Evolutionary conservation across 1,140 invertebrate genomes (phyloP), one percentile per base, ranked within the genome.

Genomic region (Drosophila prosaltans): DNA sequence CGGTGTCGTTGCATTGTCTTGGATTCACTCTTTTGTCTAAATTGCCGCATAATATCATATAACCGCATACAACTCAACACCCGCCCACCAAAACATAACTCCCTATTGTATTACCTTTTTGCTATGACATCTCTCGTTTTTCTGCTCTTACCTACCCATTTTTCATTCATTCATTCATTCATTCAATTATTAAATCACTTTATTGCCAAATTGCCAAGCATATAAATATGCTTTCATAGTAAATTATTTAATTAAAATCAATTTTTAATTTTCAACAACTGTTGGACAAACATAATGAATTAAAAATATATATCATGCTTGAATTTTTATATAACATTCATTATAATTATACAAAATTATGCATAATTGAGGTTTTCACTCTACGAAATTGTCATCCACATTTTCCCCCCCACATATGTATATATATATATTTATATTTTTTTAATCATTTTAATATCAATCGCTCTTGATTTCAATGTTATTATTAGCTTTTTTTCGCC

Each of bases 331-430:
- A 24, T 55, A 24, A 43, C 9, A 36, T 36, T 32, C 21, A 26
- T 66, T 68, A 69, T 66, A 43, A 74, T 81, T 60, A 63, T 26
- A 66, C 58, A 62, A 59, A 78, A 81, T 61, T 54, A 41, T 54
- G 16, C 21, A 30, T 77, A 86, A 86, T 86, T 82, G 72, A 88
- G 72, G 83, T 82, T 88, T 88, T 72, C 75, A 76, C 79, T 69
- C 48, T 58, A 24, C 26, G 28, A 57, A 59, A 54, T 45, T 65
- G 58, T 62, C 65, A 59, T n/a, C 36, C 36, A 64, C 36, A 64
- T 69, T 77, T 72, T n/a, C 28, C 28, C 16, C 16, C 16, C 16
- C 16, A 16, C 16, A 16, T 16, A 16, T 0, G 0, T 16, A 16
- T 0, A 16, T 16, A 16, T 16, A 16, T 0, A 16, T 16, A 16